A percentile compares a stretch with the other conserved stretches of the same genome.
phyloP scores from a whole-genome alignment of 2,888 invertebrate genomes.

The Lepidocyrtinus sp. region DNA sequence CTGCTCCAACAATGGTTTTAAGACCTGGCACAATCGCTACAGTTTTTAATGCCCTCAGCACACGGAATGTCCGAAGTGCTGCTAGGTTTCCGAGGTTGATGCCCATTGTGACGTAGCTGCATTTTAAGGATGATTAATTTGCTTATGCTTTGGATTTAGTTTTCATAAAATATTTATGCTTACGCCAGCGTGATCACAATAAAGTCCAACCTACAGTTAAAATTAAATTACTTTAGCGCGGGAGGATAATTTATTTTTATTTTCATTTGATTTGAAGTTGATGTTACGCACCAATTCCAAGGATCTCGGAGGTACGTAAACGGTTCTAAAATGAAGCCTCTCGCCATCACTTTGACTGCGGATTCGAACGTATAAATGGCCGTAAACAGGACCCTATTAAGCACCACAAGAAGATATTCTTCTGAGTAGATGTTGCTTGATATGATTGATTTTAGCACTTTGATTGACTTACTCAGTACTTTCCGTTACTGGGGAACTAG shows the following conservation, averaged over 20 bases:
- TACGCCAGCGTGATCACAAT: conserved; percentile 99
- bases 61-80: conserved; percentile 99
- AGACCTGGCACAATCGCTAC: conserved; percentile 99
- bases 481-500: conserved; percentile 92
- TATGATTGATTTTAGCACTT: background rate
- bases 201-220: conserved; percentile 90
- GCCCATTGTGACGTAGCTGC: conserved; percentile 99
- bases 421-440: background rate
- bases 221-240: conserved; percentile 91
- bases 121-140: too few species aligned
- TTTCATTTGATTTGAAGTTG: background rate
- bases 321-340: conserved; percentile 98
- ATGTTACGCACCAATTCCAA: conserved; percentile 16
- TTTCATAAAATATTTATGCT: too few species aligned
- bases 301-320: conserved; percentile 96
- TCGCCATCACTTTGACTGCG: conserved; percentile 98
- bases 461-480: conserved; percentile 92
- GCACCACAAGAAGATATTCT: too few species aligned
- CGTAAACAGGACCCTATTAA: conserved; percentile 98
- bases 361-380: conserved; percentile 99
- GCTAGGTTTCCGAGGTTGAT: conserved; percentile 99
- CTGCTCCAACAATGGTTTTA: conserved; percentile 99
- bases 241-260: background rate
- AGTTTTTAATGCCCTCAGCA: conserved; percentile 99
- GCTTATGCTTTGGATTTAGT: too few species aligned